Evolutionary conservation across 2,888 invertebrate genomes (phyloP).

Genomic region (Hemicrepidius hirtus): DNA sequence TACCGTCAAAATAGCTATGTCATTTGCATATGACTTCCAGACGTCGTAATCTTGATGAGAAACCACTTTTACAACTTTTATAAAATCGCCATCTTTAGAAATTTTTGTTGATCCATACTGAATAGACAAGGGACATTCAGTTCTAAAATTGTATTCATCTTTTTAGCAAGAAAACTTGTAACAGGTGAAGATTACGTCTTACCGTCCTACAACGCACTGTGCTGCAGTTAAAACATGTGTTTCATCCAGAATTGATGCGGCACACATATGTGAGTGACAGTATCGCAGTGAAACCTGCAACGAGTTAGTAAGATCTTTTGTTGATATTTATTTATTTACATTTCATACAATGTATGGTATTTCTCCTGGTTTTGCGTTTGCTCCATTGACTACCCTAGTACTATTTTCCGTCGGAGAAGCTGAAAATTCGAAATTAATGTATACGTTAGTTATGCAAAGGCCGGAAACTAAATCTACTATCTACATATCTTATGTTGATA

Average conservation of each 20-base stretch:
- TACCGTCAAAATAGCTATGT: slow-evolving; percentile 59
- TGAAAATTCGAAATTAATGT: background rate
- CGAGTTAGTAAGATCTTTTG: background rate
- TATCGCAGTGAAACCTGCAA: slow-evolving; percentile 45
- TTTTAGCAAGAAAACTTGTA: background rate
- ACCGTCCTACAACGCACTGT: slow-evolving; percentile 45
- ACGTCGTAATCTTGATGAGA: slow-evolving; percentile 48
- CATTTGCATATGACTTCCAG: slow-evolving; percentile 51
- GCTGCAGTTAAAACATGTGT: slow-evolving; percentile 54
- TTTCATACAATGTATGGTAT: slow-evolving; percentile 56
- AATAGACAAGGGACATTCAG: background rate
- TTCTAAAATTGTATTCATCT: background rate
- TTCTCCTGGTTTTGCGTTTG: slow-evolving; percentile 54
- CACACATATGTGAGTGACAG: slow-evolving; percentile 45
- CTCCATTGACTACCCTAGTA: slow-evolving; percentile 54
- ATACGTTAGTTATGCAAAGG: no score
- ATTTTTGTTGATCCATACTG: slow-evolving; percentile 54
- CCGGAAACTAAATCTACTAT: no score
- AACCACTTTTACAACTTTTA: slow-evolving; percentile 45
- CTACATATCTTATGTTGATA: no score
- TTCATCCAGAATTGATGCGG: slow-evolving; percentile 55
- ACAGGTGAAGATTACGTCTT: background rate
- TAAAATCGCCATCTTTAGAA: slow-evolving; percentile 35
- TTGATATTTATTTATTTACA: no score
- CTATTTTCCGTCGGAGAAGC: slow-evolving; percentile 16